Conservation (phyloP, 2,888 invertebrate genomes). For the Andrena hattorfiana region DNA sequence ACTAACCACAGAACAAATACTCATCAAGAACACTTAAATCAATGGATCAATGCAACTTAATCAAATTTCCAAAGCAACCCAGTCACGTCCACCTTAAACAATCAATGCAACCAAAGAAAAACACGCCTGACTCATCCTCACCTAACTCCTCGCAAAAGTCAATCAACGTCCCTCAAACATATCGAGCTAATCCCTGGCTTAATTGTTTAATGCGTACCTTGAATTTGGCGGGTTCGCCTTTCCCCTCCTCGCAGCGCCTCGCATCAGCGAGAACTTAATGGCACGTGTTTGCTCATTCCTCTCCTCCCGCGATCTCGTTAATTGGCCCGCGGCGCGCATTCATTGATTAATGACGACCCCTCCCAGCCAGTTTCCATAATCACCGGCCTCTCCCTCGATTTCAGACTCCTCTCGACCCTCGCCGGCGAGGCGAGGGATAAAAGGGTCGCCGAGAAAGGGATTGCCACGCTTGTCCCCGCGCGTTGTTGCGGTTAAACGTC, state of each 20-base stretch:
- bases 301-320: conserved; percentile 58
- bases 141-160: conserved; percentile 1
- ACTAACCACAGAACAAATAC: no score
- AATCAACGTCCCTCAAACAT: conserved; percentile 14
- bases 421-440: conserved; percentile 50
- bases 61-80: no score
- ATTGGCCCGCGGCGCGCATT: conserved; percentile 56
- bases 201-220: conserved; percentile 51
- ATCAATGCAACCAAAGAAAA: neutral
- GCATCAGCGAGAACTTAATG: conserved; percentile 61
- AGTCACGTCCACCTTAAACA: neutral
- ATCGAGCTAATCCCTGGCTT: conserved; percentile 11
- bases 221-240: neutral
- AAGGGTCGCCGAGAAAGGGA: conserved; percentile 41
- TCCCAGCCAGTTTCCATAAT: conserved; percentile 58
- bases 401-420: conserved; percentile 42
- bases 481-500: conserved; percentile 21
- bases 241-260: conserved; percentile 15
- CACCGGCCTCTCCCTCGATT: conserved; percentile 33
- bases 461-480: conserved; percentile 32
- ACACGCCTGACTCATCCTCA: neutral
- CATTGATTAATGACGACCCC: conserved; percentile 63
- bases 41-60: no score
- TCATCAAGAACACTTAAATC: no score
- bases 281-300: conserved; percentile 68